A percentile compares a stretch with the other conserved stretches of the same genome.
Evolutionary conservation across 1,140 invertebrate genomes (phyloP).

Genomic region (Temnothorax longispinosus): DNA sequence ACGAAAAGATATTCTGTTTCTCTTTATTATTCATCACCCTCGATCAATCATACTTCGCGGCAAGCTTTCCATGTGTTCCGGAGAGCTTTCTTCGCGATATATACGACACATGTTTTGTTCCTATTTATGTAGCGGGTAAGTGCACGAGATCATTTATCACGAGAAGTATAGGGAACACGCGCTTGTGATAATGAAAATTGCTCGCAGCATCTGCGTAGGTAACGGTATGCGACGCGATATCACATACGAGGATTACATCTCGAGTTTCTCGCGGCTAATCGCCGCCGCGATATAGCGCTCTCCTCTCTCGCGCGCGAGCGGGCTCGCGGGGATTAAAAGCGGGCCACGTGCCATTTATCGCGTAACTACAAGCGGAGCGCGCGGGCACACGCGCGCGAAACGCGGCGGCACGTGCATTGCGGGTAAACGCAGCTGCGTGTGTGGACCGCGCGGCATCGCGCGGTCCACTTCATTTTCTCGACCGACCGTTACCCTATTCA

Average conservation of each 20-base stretch:
- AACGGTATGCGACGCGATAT: constrained; percentile 41
- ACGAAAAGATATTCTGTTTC: no score
- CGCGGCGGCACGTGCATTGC: constrained; percentile 56
- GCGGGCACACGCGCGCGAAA: constrained; percentile 19
- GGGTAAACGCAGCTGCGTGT: constrained; percentile 56
- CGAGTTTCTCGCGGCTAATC: constrained; percentile 44
- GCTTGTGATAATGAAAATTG: constrained; percentile 20
- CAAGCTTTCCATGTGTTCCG: neutral
- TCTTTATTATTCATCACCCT: neutral
- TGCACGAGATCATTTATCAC: constrained; percentile 2
- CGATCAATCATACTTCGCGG: neutral
- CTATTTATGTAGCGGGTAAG: neutral
- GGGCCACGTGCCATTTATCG: constrained; percentile 53
- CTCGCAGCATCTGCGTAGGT: constrained; percentile 33
- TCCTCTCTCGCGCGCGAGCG: neutral
- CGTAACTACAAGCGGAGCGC: constrained; percentile 16
- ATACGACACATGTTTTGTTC: neutral
- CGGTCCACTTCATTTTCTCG: constrained; percentile 64
- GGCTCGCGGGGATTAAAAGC: constrained; percentile 20
- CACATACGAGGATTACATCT: constrained; percentile 16
- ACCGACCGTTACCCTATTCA: constrained; percentile 49
- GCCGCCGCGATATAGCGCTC: constrained; percentile 13
- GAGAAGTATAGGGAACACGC: neutral
- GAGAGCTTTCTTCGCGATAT: neutral
- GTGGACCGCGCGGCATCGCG: constrained; percentile 55